Percentiles rank a stretch among this genome's conserved stretches.
Conservation (phyloP, 2,797 vertebrate species). For the Sebastes umbrosus region DNA sequence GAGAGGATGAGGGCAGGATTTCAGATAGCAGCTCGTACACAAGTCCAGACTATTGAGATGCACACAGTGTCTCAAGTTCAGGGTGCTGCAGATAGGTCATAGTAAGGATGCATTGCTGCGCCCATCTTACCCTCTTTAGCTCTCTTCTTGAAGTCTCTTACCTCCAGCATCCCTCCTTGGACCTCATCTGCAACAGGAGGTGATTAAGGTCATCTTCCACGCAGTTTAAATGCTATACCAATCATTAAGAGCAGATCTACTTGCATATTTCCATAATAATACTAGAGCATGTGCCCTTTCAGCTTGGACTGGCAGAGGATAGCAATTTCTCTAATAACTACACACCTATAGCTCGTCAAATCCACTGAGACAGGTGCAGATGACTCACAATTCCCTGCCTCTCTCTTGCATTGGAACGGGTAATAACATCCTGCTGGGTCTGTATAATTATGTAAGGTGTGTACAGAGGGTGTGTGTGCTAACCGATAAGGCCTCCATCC, state of each 20-base stretch:
- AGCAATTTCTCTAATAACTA: conserved; percentile 63
- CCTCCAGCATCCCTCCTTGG: conserved; percentile 87
- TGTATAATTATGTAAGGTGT: conserved; percentile 62
- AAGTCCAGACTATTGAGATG: conserved; percentile 41
- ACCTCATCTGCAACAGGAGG: conserved; percentile 84
- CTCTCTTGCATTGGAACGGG: conserved; percentile 35
- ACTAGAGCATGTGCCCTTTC: conserved; percentile 50
- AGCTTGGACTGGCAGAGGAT: conserved; percentile 38
- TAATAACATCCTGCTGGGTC: conserved; percentile 40
- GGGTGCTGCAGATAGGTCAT: conserved; percentile 38
- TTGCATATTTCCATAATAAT: conserved; percentile 48
- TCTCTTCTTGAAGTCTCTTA: conserved; percentile 91
- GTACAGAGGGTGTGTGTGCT: conserved; percentile 48
- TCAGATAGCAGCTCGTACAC: conserved; percentile 22
- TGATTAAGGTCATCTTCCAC: conserved; percentile 23
- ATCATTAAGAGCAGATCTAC: conserved; percentile 33
- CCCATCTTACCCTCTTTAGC: conserved; percentile 90
- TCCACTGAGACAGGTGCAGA: conserved; percentile 54
- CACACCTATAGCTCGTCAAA: conserved; percentile 62
- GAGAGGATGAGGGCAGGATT: conserved; percentile 31
- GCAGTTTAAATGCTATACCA: conserved; percentile 36
- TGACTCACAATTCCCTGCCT: conserved; percentile 62
- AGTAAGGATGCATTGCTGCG: conserved; percentile 8
- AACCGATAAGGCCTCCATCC: conserved; percentile 92
- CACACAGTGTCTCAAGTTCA: conserved; percentile 42